Evolutionary conservation across 2,888 invertebrate genomes (phyloP).

Genomic region (Caenorhabditis sinica): DNA sequence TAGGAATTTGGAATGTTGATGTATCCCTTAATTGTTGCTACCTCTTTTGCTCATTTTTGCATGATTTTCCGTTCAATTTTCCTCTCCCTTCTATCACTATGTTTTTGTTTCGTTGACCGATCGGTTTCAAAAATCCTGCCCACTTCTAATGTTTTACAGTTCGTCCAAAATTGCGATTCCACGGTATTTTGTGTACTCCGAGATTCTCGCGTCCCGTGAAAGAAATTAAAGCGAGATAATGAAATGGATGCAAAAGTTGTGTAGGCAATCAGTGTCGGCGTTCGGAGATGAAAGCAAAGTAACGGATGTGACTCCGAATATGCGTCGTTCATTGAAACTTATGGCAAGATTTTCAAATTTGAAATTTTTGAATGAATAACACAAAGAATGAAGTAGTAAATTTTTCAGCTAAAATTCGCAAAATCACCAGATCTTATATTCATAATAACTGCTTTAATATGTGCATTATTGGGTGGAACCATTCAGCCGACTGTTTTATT

Average conservation of each 20-base stretch:
- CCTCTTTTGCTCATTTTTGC: no score
- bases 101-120: neutral
- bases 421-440: constrained; percentile 41
- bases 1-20: no score
- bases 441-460: constrained; percentile 63
- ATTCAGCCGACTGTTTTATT: constrained; percentile 70
- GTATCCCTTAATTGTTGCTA: no score
- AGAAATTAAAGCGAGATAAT: constrained; percentile 20
- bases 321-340: constrained; percentile 49
- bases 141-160: constrained; percentile 16
- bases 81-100: neutral
- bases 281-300: constrained; percentile 55
- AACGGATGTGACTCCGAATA: constrained; percentile 51
- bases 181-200: constrained; percentile 59
- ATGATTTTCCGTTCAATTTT: neutral
- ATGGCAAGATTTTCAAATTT: constrained; percentile 33
- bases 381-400: neutral
- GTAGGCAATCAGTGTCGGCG: constrained; percentile 32
- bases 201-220: constrained; percentile 60
- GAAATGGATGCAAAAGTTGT: constrained; percentile 51
- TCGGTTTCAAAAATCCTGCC: neutral
- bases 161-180: constrained; percentile 64
- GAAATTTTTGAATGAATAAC: neutral
- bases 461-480: constrained; percentile 66
- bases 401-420: constrained; percentile 45